Evolutionary conservation across 2,113 vertebrate genomes (phyloP), one percentile per base, ranked within the genome.

Genomic region (Solenodon paradoxus): DNA sequence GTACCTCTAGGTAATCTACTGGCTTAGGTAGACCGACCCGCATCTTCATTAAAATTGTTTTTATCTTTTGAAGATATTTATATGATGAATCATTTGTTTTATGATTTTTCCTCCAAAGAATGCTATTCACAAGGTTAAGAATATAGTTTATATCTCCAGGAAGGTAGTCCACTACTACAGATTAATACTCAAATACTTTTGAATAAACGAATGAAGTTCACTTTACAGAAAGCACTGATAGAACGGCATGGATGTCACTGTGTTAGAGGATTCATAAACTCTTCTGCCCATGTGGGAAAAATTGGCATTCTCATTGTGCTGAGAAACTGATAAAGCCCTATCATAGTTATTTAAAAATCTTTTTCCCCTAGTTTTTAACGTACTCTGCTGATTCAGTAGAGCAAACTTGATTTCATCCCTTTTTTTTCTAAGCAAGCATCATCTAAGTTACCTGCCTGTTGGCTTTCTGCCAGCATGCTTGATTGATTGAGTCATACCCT

Each of bases 401-500:
- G 9, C 10, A 45, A 42, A 55, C 38, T 83, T 55, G 22, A 45
- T 45, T 89, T 26, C 4, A 35, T 80, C 35, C 11, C 35, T 84
- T 90, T 83, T 90, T 83, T 32, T 57, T 80, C 40, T 72, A 79
- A 96, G 42, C 5, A 38, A 71, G n/a, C 49, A 26, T 75, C 24
- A 7, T 66, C 24, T 59, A 19, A 77, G 45, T 80, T 87, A 40
- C 26, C 77, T 92, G 35, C 24, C 49, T 90, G 10, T 57, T 91
- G 49, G 28, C 49, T 91, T 51, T 77, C 35, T 93, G 72, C 89
- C 49, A 78, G 47, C n/a, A n/a, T 57, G 15, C 40, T 84, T 90
- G 89, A 93, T 57, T 90, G 85, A 95, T 75, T 93, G 84, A 93
- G 64, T 96, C 95, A 91, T 90, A 49, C 3, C 15, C 35, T 72